Conservation (phyloP, 2,888 invertebrate species). For the Cephalotes varians region DNA sequence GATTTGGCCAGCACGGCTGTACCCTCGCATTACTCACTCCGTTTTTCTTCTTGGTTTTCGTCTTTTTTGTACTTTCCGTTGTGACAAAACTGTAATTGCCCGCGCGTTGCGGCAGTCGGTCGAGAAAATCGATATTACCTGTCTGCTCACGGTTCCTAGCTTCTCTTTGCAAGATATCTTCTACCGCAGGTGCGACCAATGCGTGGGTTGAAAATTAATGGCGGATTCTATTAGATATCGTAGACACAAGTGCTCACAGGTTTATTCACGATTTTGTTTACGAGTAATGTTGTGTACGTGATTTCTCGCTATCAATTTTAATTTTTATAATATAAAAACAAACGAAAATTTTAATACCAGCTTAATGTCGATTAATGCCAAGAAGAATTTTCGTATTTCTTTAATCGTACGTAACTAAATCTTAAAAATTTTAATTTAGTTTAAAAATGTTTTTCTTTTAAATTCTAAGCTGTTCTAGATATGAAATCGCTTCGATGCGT, state of each 20-base stretch:
- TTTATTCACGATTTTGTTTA: neutral
- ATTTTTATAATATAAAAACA: no score
- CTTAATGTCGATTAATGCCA: neutral
- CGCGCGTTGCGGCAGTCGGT: neutral
- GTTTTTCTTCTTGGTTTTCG: constrained; percentile 44
- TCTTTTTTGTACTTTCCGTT: constrained; percentile 25
- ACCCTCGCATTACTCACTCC: constrained; percentile 44
- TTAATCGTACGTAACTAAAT: neutral
- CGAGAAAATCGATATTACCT: constrained; percentile 32
- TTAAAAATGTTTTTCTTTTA: neutral
- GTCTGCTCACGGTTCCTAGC: neutral
- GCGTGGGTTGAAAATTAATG: neutral
- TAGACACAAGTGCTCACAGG: neutral
- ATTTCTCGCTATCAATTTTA: neutral
- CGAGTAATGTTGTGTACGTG: neutral
- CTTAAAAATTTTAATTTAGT: neutral
- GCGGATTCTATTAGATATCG: neutral
- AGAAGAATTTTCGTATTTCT: neutral
- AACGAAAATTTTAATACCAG: neutral
- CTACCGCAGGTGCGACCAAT: neutral
- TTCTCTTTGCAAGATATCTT: neutral
- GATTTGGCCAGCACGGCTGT: constrained; percentile 59
- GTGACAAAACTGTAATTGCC: constrained; percentile 24
- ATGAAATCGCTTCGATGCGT: neutral
- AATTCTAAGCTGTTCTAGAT: neutral